Evolutionary conservation across 2,113 vertebrate species (phyloP), one percentile per base, ranked within the genome.

Genomic region (Serilophus lunatus): DNA sequence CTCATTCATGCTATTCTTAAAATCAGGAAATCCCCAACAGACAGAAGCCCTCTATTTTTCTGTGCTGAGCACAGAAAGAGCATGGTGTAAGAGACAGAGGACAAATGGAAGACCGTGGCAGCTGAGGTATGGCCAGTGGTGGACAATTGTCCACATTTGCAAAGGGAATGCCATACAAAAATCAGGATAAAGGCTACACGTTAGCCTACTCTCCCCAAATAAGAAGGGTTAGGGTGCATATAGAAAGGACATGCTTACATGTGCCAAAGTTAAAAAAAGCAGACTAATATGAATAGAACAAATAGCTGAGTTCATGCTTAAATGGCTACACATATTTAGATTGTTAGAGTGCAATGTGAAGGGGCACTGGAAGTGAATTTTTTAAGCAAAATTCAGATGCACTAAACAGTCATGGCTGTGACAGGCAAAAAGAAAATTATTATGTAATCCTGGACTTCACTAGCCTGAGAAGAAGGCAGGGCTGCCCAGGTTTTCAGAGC

Each of bases 81-180:
- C 3, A 7, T 0, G 1, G 38, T 6, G 1, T 25, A 81, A 82
- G 9, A 81, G 16, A 23, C 26, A 56, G 26, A 6, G 7, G 12
- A n/a, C 1, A 1, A 77, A 51, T 7, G 86, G 54, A 10, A 74
- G 54, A 81, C 68, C 0, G 0, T 3, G 18, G 31, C 35, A 82
- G 59, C 47, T 49, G 50, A 78, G 13, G 36, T 11, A 42, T 0
- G 0, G 25, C 29, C 69, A 50, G 20, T 13, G 19, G 25, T 33
- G 28, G 13, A 60, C 28, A 66, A 10, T 1, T 44, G 60, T 9
- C 29, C 50, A 6, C 4, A 59, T 59, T 25, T 33, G 17, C n/a
- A 12, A 87, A 85, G 36, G 20, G 25, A 76, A 57, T 8, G 13
- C 7, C 17, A 3, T 13, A 26, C 13, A n/a, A 76, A 72, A 90